Conservation (phyloP, 2,113 vertebrate genomes). For the Tenebrosternarchus preto region DNA sequence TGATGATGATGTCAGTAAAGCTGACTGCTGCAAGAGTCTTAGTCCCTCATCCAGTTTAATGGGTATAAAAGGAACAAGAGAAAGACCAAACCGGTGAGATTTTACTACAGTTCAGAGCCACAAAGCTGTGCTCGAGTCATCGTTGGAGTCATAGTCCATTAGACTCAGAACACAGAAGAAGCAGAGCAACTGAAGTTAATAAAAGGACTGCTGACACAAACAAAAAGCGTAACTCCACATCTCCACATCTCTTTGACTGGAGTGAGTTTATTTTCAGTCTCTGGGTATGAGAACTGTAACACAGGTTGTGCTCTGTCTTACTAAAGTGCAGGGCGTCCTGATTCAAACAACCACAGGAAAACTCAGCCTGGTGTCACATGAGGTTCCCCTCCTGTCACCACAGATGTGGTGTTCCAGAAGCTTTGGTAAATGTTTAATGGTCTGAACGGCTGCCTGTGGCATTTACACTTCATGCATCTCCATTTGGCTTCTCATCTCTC, state of each 20-base stretch:
- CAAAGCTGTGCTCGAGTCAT: background rate
- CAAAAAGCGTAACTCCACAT: too few species aligned
- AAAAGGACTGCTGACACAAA: background rate
- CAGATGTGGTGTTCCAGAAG: constrained; percentile 12
- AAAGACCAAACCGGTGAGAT: too few species aligned
- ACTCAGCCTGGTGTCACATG: background rate
- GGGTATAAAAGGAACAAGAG: too few species aligned
- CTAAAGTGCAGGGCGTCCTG: too few species aligned
- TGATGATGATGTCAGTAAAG: too few species aligned
- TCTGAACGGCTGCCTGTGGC: constrained; percentile 36
- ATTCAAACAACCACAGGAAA: constrained; percentile 1
- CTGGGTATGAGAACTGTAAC: too few species aligned
- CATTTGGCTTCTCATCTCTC: background rate
- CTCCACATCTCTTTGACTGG: too few species aligned
- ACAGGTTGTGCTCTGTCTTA: too few species aligned
- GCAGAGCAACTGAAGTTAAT: background rate
- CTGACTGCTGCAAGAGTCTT: too few species aligned
- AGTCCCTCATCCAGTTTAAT: too few species aligned
- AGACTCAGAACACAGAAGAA: background rate
- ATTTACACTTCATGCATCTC: constrained; percentile 41
- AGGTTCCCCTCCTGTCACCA: background rate
- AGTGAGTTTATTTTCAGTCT: background rate
- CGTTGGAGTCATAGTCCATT: background rate
- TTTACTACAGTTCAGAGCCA: too few species aligned
- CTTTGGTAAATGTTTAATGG: constrained; percentile 43